phyloP scores from a whole-genome alignment of 2,888 invertebrate genomes.

The Acrobasis suavella region DNA sequence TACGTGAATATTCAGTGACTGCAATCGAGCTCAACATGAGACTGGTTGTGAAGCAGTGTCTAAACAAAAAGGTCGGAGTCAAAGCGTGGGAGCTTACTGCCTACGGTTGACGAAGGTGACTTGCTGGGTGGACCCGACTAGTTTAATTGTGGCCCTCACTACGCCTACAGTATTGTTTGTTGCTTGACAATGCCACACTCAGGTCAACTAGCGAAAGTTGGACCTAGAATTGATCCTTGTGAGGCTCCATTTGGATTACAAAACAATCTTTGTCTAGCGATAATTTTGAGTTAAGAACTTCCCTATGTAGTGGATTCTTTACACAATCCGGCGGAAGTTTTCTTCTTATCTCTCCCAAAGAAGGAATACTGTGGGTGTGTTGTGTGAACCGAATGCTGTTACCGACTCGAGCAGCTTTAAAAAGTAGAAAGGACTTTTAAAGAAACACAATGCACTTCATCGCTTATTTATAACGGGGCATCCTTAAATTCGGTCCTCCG shows the following conservation, averaged over 20 bases:
- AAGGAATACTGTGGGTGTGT: slow-evolving; percentile 60
- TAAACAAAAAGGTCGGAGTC: slow-evolving; percentile 62
- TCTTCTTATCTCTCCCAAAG: slow-evolving; percentile 65
- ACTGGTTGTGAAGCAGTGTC: slow-evolving; percentile 53
- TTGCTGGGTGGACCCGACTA: slow-evolving; percentile 58
- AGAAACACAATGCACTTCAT: slow-evolving; percentile 31
- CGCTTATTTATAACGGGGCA: slow-evolving; percentile 24
- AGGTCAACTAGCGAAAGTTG: slow-evolving; percentile 33
- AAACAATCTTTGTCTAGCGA: slow-evolving; percentile 27
- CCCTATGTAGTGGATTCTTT: slow-evolving; percentile 45
- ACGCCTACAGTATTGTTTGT: slow-evolving; percentile 52
- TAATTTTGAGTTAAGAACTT: slow-evolving; percentile 39
- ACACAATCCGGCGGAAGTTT: slow-evolving; percentile 70
- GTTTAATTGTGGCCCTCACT: slow-evolving; percentile 57
- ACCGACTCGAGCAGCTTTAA: slow-evolving; percentile 35
- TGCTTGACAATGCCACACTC: slow-evolving; percentile 40
- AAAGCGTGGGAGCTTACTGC: slow-evolving; percentile 64
- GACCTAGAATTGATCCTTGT: slow-evolving; percentile 17
- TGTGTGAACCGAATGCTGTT: slow-evolving; percentile 54
- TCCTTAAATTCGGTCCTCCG: slow-evolving; percentile 1
- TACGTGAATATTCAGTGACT: slow-evolving; percentile 67
- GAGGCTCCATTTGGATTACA: slow-evolving; percentile 6
- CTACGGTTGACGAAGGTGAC: slow-evolving; percentile 58
- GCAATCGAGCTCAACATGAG: slow-evolving; percentile 53
- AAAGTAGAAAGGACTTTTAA: slow-evolving; percentile 41